Evolutionary conservation across 2,113 vertebrate genomes (phyloP).

Genomic region (Prionailurus viverrinus): DNA sequence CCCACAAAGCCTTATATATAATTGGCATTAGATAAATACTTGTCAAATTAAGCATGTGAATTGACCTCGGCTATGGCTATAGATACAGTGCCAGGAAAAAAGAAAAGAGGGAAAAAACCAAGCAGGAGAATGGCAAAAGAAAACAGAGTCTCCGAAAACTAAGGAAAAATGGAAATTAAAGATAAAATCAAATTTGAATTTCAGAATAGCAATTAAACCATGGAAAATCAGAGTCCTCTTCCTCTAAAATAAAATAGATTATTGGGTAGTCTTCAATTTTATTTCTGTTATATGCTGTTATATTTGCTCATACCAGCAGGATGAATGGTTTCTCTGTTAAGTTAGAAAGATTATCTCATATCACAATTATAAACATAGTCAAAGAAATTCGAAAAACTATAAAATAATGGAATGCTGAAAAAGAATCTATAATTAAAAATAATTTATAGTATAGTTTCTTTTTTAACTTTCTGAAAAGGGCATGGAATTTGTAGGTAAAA

Average conservation of each 20-base stretch:
- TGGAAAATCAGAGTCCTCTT: neutral
- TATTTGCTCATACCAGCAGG: neutral
- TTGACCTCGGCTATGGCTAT: neutral
- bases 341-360: neutral
- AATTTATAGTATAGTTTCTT: neutral
- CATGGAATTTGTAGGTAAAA: constrained; percentile 28
- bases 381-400: constrained; percentile 9
- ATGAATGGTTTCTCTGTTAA: constrained; percentile 3
- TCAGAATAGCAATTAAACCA: constrained; percentile 13
- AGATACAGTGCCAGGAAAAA: neutral
- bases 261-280: neutral
- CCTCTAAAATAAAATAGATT: neutral
- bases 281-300: neutral
- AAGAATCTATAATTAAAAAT: neutral
- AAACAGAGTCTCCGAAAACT: neutral
- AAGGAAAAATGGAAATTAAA: neutral
- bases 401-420: neutral
- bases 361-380: constrained; percentile 3
- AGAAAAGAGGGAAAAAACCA: neutral
- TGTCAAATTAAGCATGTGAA: neutral
- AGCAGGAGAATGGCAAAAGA: neutral
- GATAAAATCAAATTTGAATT: constrained; percentile 36
- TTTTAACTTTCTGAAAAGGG: constrained; percentile 38
- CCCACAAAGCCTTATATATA: neutral
- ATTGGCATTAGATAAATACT: neutral